Evolutionary conservation across 2,113 vertebrate genomes (phyloP).

Genomic region (Pristiophorus japonicus): DNA sequence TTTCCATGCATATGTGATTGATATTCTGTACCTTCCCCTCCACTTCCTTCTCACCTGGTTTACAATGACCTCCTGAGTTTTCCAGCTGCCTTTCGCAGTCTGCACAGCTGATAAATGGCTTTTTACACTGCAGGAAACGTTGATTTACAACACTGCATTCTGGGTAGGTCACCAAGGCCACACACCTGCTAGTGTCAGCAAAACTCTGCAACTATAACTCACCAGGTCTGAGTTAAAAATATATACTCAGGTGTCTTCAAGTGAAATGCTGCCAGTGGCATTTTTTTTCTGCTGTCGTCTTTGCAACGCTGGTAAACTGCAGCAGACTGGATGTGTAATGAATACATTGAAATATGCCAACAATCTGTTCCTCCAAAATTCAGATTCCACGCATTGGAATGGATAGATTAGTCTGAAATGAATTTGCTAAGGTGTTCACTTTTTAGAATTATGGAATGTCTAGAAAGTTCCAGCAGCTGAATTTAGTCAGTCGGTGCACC

Average conservation of each 20-base stretch:
- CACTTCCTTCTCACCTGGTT: constrained; percentile 31
- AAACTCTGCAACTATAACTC: not conserved
- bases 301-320: not conserved
- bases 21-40: not conserved
- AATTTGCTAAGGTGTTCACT: not conserved
- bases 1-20: not conserved
- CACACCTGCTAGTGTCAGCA: constrained; percentile 30
- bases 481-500: not conserved
- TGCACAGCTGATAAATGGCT: constrained; percentile 6
- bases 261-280: constrained; percentile 10
- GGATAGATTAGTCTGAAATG: not conserved
- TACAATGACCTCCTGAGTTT: not conserved
- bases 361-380: not conserved
- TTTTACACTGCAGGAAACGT: constrained; percentile 10
- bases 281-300: not conserved
- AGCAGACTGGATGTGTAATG: not conserved
- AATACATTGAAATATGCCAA: not conserved
- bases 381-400: not conserved
- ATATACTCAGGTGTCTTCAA: constrained; percentile 4
- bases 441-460: not conserved
- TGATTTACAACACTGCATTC: constrained; percentile 22
- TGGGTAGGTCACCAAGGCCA: constrained; percentile 20
- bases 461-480: not conserved
- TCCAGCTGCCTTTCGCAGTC: not conserved
- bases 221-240: constrained; percentile 18